phyloP scores from a whole-genome alignment of 2,113 vertebrate genomes.

The Cyprinodon variegatus region DNA sequence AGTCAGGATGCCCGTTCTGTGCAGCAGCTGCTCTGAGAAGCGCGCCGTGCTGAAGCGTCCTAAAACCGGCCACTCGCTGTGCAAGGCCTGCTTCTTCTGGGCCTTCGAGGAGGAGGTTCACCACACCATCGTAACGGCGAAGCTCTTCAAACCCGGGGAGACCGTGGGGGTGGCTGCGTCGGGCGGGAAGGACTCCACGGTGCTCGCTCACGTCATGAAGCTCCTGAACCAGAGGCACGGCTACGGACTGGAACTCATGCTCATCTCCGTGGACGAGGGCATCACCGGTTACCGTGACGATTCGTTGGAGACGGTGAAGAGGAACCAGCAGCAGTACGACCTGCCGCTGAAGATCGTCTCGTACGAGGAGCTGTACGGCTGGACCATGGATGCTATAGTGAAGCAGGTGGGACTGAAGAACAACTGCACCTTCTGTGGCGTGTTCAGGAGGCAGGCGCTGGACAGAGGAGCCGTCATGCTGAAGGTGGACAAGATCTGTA shows the following conservation, averaged over 20 bases:
- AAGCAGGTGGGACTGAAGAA: conserved; percentile 84
- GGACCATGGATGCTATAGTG: conserved; percentile 90
- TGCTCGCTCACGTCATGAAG: conserved; percentile 87
- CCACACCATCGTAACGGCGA: conserved; percentile 78
- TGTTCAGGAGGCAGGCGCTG: conserved; percentile 87
- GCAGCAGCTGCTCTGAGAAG: conserved; percentile 78
- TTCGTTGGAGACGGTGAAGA: conserved; percentile 86
- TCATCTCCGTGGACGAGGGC: conserved; percentile 90
- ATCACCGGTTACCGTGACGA: conserved; percentile 89
- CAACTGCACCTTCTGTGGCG: conserved; percentile 92
- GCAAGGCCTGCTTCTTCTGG: conserved; percentile 85
- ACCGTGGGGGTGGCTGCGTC: conserved; percentile 87
- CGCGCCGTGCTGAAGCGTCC: conserved; percentile 77
- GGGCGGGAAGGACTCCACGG: conserved; percentile 90
- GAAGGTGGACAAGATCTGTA: conserved; percentile 89
- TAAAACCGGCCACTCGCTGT: conserved; percentile 83
- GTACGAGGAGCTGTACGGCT: conserved; percentile 88
- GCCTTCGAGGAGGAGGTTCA: conserved; percentile 89
- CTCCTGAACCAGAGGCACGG: conserved; percentile 81
- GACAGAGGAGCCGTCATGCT: conserved; percentile 86
- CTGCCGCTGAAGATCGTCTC: conserved; percentile 88
- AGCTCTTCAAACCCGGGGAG: conserved; percentile 82
- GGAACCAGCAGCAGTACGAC: conserved; percentile 84
- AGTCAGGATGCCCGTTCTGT: conserved; percentile 78
- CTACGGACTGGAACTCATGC: conserved; percentile 81